Evolutionary conservation across 2,888 invertebrate genomes (phyloP).

Genomic region (Acrobasis suavella): DNA sequence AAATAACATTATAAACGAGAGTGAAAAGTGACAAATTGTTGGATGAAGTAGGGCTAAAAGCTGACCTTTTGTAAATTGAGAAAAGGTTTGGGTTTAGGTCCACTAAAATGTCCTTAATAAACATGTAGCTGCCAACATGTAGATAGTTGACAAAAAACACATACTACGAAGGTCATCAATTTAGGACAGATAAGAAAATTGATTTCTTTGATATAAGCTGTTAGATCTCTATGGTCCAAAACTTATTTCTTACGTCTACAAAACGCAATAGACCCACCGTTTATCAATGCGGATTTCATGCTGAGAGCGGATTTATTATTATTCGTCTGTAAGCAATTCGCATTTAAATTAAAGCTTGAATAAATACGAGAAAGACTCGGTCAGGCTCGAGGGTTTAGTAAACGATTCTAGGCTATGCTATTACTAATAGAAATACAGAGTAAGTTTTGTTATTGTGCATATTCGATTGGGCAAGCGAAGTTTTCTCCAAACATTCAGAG

Average conservation of each 20-base stretch:
- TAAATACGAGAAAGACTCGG: conserved; percentile 16
- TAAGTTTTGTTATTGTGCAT: too few relatives aligned
- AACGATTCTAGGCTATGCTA: background rate
- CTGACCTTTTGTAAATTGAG: background rate
- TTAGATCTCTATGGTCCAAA: too few relatives aligned
- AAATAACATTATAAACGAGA: background rate
- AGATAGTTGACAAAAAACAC: too few relatives aligned
- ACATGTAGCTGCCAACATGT: too few relatives aligned
- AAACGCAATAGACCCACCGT: background rate
- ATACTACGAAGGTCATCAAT: too few relatives aligned
- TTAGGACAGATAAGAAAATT: too few relatives aligned
- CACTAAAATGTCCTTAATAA: too few relatives aligned
- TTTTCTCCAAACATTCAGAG: too few relatives aligned
- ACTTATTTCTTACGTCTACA: too few relatives aligned
- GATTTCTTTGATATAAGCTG: too few relatives aligned
- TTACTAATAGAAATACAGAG: background rate
- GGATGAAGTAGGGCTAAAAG: conserved; percentile 7
- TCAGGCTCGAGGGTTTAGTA: conserved; percentile 4
- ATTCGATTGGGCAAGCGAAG: too few relatives aligned
- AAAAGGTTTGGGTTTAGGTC: too few relatives aligned
- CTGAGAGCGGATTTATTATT: conserved; percentile 5
- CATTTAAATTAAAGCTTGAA: conserved; percentile 20
- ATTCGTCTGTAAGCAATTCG: conserved; percentile 19
- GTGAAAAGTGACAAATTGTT: background rate
- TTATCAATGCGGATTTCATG: background rate